These are phyloP conservation scores for Drosophila paramelanica DNA, from an alignment of 2,888 invertebrate genomes.

Conservation along the genomic window DNA sequence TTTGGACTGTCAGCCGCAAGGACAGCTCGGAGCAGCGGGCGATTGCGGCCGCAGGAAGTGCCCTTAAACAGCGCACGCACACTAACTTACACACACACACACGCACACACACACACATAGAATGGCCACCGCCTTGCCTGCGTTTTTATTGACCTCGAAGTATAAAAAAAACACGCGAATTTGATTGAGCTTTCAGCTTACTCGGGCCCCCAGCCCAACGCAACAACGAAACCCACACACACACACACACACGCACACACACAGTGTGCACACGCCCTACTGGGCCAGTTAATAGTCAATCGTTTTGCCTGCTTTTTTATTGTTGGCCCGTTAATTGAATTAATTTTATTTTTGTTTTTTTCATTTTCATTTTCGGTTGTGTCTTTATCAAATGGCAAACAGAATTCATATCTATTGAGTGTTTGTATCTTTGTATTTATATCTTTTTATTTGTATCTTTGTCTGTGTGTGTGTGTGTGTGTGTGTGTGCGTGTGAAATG, in stretches of 20 bases:
- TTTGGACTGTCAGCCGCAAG: constrained; percentile 60
- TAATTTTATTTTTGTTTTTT: constrained; percentile 45
- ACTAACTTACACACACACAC: constrained; percentile 21
- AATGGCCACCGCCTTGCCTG: constrained; percentile 30
- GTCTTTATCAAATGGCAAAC: constrained; percentile 65
- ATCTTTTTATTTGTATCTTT: constrained; percentile 8
- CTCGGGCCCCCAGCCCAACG: constrained; percentile 2
- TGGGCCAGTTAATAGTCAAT: constrained; percentile 45
- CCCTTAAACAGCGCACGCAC: constrained; percentile 62
- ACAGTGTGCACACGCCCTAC: neutral
- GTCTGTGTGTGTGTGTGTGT: constrained; percentile 17
- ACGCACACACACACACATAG: constrained; percentile 7
- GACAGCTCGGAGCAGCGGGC: constrained; percentile 27
- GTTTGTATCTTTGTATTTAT: constrained; percentile 12
- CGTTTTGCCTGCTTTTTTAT: constrained; percentile 57
- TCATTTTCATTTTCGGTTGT: constrained; percentile 8
- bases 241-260: no score
- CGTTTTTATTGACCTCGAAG: constrained; percentile 44
- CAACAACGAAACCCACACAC: neutral
- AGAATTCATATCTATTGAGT: constrained; percentile 52
- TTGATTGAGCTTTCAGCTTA: constrained; percentile 70
- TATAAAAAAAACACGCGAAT: constrained; percentile 56
- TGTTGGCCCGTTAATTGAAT: constrained; percentile 70
- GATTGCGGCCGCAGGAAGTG: constrained; percentile 62
- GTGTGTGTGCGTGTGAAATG: constrained; percentile 51